A percentile compares a stretch with the other conserved stretches of the same genome.
These are phyloP conservation scores for Antigone vipio DNA, from an alignment of 2,113 vertebrate genomes.

Conservation along the genomic window DNA sequence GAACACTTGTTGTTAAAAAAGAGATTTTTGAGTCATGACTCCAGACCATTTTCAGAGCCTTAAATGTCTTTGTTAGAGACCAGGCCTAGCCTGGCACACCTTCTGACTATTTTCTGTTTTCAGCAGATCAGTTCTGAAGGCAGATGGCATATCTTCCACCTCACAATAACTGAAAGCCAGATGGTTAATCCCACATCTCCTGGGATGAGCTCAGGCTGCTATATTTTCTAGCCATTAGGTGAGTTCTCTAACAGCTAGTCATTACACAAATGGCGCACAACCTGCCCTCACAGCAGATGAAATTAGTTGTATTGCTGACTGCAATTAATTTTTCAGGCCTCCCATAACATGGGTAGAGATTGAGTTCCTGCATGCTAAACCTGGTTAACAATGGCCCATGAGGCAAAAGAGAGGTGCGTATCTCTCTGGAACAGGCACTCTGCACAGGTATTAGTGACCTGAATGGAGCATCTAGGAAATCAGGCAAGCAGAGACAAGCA, in stretches of 20 bases:
- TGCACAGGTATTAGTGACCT: neutral
- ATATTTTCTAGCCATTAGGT: neutral
- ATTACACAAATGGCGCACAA: neutral
- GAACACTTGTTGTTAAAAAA: neutral
- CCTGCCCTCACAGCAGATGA: neutral
- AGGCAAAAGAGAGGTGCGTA: neutral
- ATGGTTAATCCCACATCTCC: neutral
- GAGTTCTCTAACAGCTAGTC: neutral
- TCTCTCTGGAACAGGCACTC: neutral
- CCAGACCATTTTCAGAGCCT: neutral
- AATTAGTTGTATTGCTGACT: neutral
- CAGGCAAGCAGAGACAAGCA: neutral
- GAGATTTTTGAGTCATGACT: neutral
- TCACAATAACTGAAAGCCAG: neutral
- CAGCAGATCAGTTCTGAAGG: neutral
- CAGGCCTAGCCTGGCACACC: neutral
- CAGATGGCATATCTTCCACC: neutral
- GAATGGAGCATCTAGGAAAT: neutral
- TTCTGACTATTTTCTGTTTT: neutral
- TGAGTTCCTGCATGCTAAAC: neutral
- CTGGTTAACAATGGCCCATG: neutral
- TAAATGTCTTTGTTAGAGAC: neutral
- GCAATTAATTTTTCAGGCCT: neutral
- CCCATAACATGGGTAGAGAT: neutral
- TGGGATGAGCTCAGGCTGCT: neutral